Evolutionary conservation across 2,797 vertebrate species (phyloP).

Genomic region (Ara ararauna): DNA sequence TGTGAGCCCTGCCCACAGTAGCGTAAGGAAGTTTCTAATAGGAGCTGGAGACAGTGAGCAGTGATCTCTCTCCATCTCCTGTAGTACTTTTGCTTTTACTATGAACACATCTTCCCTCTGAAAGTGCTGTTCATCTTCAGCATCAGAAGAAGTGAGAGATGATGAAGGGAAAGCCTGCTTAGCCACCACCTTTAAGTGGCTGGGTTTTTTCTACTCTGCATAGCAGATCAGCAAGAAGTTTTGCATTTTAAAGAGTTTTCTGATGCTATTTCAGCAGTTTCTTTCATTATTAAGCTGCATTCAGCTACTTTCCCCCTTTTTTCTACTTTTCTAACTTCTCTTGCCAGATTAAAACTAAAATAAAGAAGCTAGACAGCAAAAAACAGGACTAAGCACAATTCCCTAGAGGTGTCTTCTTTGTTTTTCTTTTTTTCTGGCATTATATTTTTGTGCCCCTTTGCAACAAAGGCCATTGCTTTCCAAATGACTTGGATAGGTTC

Average conservation of each 20-base stretch:
- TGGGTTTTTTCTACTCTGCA: not conserved
- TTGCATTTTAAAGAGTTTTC: constrained; percentile 45
- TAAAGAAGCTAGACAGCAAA: not conserved
- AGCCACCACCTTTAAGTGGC: constrained; percentile 24
- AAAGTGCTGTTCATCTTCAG: constrained; percentile 10
- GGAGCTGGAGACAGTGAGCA: not conserved
- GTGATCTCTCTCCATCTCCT: not conserved
- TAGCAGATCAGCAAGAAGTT: not conserved
- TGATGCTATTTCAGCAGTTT: constrained; percentile 53
- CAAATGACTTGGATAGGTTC: not conserved
- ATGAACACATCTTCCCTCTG: not conserved
- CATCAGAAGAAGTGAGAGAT: constrained; percentile 5
- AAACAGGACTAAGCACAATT: not conserved
- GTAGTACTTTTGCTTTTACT: not conserved
- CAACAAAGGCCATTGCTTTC: not conserved
- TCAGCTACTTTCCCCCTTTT: not conserved
- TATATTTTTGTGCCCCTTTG: not conserved
- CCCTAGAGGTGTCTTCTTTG: not conserved
- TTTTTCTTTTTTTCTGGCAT: not conserved
- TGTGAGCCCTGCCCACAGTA: not conserved
- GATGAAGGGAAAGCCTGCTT: constrained; percentile 5
- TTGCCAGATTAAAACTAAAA: not conserved
- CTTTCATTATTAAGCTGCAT: constrained; percentile 38
- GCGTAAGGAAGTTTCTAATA: not conserved
- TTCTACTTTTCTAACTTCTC: not conserved